Conservation (phyloP, 53 echinoderm and acorn worm genomes). For the Holothuria leucospilota region DNA sequence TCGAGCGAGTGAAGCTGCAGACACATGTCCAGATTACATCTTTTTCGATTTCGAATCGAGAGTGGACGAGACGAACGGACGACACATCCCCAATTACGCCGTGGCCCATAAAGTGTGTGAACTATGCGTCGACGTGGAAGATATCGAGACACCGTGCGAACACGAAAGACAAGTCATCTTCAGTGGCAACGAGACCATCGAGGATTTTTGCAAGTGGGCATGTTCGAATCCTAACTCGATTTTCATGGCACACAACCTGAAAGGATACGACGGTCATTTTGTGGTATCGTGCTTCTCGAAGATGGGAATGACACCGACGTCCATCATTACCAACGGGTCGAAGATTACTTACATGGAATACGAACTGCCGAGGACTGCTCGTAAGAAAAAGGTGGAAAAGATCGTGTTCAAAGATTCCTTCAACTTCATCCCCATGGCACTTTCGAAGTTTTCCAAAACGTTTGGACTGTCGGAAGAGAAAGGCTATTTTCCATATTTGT, state of each 20-base stretch:
- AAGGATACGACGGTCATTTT: slow-evolving; percentile 45
- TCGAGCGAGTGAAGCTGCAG: background rate
- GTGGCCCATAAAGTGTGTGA: background rate
- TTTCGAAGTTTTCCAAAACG: slow-evolving; percentile 46
- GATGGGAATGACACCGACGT: background rate
- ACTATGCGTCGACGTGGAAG: too few relatives aligned
- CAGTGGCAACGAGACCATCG: background rate
- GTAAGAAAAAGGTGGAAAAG: background rate
- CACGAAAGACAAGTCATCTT: background rate
- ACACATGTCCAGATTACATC: background rate
- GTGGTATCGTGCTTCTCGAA: background rate
- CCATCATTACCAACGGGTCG: background rate
- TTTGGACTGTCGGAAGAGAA: slow-evolving; percentile 48
- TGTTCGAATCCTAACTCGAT: background rate
- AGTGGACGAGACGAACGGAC: background rate
- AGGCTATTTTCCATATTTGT: slow-evolving; percentile 52
- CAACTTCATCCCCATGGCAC: slow-evolving; percentile 71
- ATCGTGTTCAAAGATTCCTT: slow-evolving; percentile 65
- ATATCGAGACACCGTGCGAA: background rate
- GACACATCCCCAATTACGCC: slow-evolving; percentile 11
- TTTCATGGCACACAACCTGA: slow-evolving; percentile 60
- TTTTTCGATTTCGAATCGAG: background rate
- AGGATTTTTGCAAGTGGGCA: slow-evolving; percentile 4
- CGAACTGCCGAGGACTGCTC: background rate
- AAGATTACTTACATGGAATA: slow-evolving; percentile 11